Conservation (phyloP, 2,113 vertebrate species). For the Oxyruncus cristatus region DNA sequence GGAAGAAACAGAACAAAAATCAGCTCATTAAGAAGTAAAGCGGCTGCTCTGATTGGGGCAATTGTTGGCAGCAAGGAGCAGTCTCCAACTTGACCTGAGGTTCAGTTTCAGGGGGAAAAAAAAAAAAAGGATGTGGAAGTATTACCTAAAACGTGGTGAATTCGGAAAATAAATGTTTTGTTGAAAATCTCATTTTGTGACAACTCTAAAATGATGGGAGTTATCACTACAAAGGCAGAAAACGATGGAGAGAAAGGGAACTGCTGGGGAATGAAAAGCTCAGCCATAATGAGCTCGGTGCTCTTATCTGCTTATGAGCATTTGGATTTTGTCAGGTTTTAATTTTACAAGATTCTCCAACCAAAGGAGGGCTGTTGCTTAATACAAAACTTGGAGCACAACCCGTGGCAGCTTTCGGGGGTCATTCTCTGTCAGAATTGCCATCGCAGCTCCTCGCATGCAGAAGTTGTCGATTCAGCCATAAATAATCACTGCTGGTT, state of each 20-base stretch:
- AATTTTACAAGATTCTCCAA: not conserved
- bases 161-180: not conserved
- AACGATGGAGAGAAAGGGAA: not conserved
- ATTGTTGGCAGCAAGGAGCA: not conserved
- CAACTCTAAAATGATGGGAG: not conserved
- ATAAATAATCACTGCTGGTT: not conserved
- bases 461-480: not conserved
- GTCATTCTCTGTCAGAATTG: not conserved
- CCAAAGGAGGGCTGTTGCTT: not conserved
- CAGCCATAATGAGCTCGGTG: not conserved
- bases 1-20: not conserved
- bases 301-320: not conserved
- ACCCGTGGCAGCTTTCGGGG: not conserved
- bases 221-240: not conserved
- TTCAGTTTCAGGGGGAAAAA: not conserved
- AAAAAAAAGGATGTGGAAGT: not conserved
- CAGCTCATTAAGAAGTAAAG: not conserved
- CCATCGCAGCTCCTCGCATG: rapidly evolving
- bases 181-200: not conserved
- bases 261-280: not conserved
- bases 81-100: not conserved
- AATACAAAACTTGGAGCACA: not conserved
- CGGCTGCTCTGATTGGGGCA: not conserved
- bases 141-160: not conserved
- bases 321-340: not conserved